Evolutionary conservation across 2,888 invertebrate genomes (phyloP).

Genomic region (Asteroscopus sphinx): DNA sequence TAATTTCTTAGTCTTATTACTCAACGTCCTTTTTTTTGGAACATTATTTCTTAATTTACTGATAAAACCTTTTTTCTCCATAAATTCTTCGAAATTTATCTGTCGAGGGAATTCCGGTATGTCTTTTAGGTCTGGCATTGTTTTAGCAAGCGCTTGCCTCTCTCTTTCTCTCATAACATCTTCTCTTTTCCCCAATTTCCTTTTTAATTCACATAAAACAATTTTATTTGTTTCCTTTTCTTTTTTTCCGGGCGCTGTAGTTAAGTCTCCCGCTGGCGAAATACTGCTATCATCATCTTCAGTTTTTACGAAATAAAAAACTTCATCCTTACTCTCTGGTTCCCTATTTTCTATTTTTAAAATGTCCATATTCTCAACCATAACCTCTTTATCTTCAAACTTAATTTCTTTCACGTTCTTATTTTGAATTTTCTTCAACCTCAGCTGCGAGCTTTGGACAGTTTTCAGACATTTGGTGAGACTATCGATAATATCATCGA

Average conservation of each 20-base stretch:
- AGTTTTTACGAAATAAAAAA: constrained; percentile 83
- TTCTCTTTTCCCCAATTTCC: constrained; percentile 83
- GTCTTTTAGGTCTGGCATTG: constrained; percentile 81
- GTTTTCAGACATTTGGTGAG: constrained; percentile 77
- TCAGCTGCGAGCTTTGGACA: constrained; percentile 77
- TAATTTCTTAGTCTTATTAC: constrained; percentile 48
- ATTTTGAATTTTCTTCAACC: constrained; percentile 78
- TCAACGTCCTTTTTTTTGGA: constrained; percentile 63
- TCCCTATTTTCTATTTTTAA: constrained; percentile 78
- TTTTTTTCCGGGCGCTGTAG: constrained; percentile 79
- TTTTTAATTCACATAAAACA: constrained; percentile 80
- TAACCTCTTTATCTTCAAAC: constrained; percentile 56
- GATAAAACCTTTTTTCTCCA: constrained; percentile 75
- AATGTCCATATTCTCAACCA: constrained; percentile 63
- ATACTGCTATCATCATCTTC: constrained; percentile 72
- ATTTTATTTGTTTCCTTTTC: constrained; percentile 80
- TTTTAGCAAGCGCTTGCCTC: constrained; percentile 82
- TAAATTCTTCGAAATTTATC: constrained; percentile 73
- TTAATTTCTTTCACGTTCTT: constrained; percentile 62
- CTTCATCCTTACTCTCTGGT: constrained; percentile 82
- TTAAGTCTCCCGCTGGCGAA: constrained; percentile 70
- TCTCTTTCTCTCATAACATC: constrained; percentile 86
- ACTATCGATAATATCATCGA: constrained; percentile 78
- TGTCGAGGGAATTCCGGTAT: constrained; percentile 86
- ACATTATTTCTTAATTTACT: constrained; percentile 65